phyloP scores from a whole-genome alignment of 2,888 invertebrate species.

The Hyposoter didymator region DNA sequence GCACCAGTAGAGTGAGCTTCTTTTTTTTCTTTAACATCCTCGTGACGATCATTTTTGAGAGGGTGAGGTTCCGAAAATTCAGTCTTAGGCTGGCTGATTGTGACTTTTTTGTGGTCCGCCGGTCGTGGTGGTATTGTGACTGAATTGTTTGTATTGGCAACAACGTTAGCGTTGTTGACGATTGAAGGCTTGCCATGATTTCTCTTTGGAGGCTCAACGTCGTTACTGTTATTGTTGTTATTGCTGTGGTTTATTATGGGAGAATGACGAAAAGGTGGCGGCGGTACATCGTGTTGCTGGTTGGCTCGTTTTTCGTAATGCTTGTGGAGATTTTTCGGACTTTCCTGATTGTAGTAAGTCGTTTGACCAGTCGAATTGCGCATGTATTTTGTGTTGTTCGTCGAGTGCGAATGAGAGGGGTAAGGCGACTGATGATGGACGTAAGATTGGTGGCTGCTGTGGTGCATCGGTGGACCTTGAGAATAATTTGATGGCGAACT shows the following conservation, averaged over 20 bases:
- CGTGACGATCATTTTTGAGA: slow-evolving; percentile 33
- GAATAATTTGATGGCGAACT: slow-evolving; percentile 68
- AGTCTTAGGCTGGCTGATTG: slow-evolving; percentile 31
- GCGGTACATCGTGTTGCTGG: slow-evolving; percentile 64
- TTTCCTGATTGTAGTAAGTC: slow-evolving; percentile 83
- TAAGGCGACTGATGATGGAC: slow-evolving; percentile 75
- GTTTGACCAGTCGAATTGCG: slow-evolving; percentile 72
- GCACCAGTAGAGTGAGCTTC: slow-evolving; percentile 5
- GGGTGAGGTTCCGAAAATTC: slow-evolving; percentile 15
- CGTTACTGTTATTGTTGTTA: slow-evolving; percentile 77
- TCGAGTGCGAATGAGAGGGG: slow-evolving; percentile 69
- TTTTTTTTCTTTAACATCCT: slow-evolving; percentile 48
- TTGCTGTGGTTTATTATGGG: slow-evolving; percentile 56
- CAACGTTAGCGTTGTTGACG: slow-evolving; percentile 33
- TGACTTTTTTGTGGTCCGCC: slow-evolving; percentile 40
- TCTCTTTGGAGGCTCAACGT: slow-evolving; percentile 73
- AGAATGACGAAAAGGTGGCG: slow-evolving; percentile 64
- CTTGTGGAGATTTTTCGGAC: slow-evolving; percentile 69
- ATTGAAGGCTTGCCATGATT: slow-evolving; percentile 47
- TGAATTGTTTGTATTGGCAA: slow-evolving; percentile 13
- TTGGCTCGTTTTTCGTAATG: slow-evolving; percentile 75
- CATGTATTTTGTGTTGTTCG: slow-evolving; percentile 84
- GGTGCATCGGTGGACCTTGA: slow-evolving; percentile 72
- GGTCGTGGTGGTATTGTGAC: slow-evolving; percentile 11
- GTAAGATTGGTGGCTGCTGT: slow-evolving; percentile 73